phyloP scores from a whole-genome alignment of 2,888 invertebrate genomes.

The Trichogramma evanescens region DNA sequence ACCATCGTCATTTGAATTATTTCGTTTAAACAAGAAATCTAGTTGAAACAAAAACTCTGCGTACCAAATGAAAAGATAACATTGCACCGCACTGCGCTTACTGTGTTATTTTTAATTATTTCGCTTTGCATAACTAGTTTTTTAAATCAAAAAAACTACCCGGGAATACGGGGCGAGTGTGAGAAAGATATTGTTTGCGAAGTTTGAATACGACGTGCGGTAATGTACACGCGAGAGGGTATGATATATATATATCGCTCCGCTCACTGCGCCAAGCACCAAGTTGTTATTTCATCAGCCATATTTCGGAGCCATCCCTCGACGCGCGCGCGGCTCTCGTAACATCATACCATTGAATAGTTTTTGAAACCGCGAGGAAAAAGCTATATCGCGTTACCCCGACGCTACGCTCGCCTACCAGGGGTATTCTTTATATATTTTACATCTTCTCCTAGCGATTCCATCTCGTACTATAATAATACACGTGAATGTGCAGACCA shows the following conservation, averaged over 20 bases:
- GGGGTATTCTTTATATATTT: conserved; percentile 4
- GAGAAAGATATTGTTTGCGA: no score
- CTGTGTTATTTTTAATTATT: no score
- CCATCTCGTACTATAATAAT: conserved; percentile 3
- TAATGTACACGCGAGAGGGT: no score
- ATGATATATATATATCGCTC: neutral
- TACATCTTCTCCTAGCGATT: neutral
- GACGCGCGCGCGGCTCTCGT: neutral
- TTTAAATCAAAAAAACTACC: no score
- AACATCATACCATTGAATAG: conserved; percentile 13
- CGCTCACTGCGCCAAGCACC: neutral
- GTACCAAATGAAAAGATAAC: no score
- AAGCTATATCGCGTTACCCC: conserved; percentile 20
- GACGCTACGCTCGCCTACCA: neutral
- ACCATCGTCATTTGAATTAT: no score
- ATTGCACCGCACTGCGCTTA: no score
- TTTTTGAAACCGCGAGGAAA: conserved; percentile 19
- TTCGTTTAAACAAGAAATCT: no score
- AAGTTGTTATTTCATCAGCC: conserved; percentile 16
- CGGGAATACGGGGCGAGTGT: no score
- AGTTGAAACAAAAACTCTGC: no score
- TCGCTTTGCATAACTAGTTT: no score
- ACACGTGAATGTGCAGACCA: neutral
- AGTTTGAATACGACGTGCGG: no score
- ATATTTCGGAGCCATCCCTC: neutral